These are phyloP conservation scores for Drosophila nikananu DNA, from an alignment of 1,140 invertebrate species.

Conservation along the genomic window DNA sequence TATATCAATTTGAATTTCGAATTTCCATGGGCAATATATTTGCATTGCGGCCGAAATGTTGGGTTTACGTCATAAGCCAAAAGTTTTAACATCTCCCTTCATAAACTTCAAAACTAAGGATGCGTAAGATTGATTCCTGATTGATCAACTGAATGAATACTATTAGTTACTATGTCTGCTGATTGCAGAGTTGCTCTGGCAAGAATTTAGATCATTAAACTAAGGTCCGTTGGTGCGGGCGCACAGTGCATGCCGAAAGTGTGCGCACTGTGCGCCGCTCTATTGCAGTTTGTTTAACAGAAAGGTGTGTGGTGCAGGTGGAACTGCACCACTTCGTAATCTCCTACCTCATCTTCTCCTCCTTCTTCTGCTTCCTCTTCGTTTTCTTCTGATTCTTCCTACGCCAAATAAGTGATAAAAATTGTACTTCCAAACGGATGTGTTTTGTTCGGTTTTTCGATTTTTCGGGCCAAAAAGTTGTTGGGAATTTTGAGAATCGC, in stretches of 20 bases:
- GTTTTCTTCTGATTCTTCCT: conserved; percentile 51
- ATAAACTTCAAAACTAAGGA: conserved; percentile 64
- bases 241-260: conserved; percentile 70
- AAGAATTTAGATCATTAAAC: conserved; percentile 51
- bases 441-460: conserved; percentile 32
- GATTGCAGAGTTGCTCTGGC: conserved; percentile 24
- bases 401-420: conserved; percentile 85
- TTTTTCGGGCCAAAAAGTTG: conserved; percentile 52
- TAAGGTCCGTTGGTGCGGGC: conserved; percentile 58
- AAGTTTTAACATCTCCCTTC: conserved; percentile 69
- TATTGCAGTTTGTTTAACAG: conserved; percentile 77
- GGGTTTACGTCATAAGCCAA: conserved; percentile 74
- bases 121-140: conserved; percentile 63
- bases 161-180: conserved; percentile 37
- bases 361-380: conserved; percentile 24
- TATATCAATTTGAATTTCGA: conserved; percentile 76
- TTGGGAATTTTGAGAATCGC: conserved; percentile 78
- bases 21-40: conserved; percentile 35
- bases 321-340: conserved; percentile 36
- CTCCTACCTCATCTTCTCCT: conserved; percentile 20
- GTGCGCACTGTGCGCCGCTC: conserved; percentile 51
- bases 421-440: conserved; percentile 65
- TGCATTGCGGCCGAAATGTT: conserved; percentile 48
- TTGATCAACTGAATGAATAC: conserved; percentile 43
- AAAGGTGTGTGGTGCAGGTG: conserved; percentile 42